Evolutionary conservation across 2,113 vertebrate genomes (phyloP).

Genomic region (Cochlearius cochlearius): DNA sequence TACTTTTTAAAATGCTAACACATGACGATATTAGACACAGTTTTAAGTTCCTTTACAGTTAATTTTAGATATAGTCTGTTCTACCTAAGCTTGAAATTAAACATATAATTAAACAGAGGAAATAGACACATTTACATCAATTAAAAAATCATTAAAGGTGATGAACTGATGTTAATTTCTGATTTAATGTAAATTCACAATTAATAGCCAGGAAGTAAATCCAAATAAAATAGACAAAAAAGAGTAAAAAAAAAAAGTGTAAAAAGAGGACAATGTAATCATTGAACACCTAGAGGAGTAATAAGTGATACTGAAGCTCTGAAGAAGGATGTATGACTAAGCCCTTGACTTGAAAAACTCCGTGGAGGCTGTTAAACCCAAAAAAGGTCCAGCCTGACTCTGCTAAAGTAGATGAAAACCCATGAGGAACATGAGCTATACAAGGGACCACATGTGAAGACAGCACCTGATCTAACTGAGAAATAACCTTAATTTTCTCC

Average conservation of each 20-base stretch:
- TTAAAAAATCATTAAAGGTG: background rate
- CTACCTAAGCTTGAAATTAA: background rate
- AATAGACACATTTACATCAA: background rate
- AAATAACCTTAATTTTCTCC: background rate
- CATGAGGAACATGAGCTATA: background rate
- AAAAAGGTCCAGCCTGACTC: background rate
- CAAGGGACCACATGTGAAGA: background rate
- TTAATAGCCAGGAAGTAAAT: background rate
- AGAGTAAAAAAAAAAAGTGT: no score
- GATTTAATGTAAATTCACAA: background rate
- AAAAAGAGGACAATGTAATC: background rate
- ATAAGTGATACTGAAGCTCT: background rate
- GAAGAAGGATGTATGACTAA: background rate
- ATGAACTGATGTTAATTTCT: background rate
- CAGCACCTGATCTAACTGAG: fast-evolving
- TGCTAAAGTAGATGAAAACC: background rate
- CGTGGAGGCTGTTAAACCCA: background rate
- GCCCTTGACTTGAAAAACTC: background rate
- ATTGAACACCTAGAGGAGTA: background rate
- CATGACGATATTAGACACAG: background rate
- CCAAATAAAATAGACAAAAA: background rate
- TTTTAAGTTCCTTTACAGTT: background rate
- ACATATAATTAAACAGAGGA: background rate
- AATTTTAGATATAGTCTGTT: background rate
- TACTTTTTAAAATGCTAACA: background rate